Conservation (phyloP, 2,113 vertebrate species). For the Symphodus melops region DNA sequence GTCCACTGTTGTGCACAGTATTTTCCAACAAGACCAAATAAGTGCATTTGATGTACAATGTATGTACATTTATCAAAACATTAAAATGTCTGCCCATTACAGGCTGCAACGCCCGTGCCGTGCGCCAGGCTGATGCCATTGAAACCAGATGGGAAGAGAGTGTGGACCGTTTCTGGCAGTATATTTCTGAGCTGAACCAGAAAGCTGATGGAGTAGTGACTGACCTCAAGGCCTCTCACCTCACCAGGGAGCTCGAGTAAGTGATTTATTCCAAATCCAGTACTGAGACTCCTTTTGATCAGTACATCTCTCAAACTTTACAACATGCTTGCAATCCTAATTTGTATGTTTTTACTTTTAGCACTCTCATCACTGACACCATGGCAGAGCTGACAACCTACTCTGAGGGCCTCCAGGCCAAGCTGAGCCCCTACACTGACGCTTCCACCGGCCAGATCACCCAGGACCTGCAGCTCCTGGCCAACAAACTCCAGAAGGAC, state of each 20-base stretch:
- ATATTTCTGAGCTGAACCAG: constrained; percentile 72
- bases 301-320: too few relatives aligned
- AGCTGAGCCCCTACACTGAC: constrained; percentile 74
- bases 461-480: constrained; percentile 80
- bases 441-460: constrained; percentile 66
- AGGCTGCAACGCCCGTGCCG: constrained; percentile 82
- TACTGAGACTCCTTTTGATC: too few relatives aligned
- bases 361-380: constrained; percentile 85
- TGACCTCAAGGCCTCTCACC: constrained; percentile 78
- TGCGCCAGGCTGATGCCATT: constrained; percentile 64
- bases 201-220: constrained; percentile 72
- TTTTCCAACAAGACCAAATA: too few relatives aligned
- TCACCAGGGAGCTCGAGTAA: constrained; percentile 86
- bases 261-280: constrained; percentile 33
- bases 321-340: background rate
- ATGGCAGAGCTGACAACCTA: constrained; percentile 81
- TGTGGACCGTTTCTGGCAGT: constrained; percentile 81
- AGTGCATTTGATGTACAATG: background rate
- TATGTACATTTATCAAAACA: background rate
- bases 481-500: constrained; percentile 81
- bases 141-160: constrained; percentile 76
- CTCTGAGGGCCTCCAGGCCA: constrained; percentile 71
- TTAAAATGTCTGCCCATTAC: background rate
- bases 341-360: constrained; percentile 38
- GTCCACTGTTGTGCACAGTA: background rate